Conservation (phyloP, 2,113 vertebrate species). For the Myotis lucifugus region DNA sequence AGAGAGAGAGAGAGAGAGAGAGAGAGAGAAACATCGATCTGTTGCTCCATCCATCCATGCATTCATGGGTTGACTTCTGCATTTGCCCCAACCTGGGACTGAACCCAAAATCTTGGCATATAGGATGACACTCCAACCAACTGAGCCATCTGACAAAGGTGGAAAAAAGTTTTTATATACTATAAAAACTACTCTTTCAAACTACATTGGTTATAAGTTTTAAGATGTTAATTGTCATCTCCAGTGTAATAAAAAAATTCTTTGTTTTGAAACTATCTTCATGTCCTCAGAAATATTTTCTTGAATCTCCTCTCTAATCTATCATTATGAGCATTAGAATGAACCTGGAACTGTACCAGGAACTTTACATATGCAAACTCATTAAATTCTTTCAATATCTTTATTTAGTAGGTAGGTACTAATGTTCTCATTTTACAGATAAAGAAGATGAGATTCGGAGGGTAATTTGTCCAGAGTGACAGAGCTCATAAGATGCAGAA, state of each 20-base stretch:
- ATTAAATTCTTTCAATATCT: neutral
- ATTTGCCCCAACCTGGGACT: too few species aligned
- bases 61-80: too few species aligned
- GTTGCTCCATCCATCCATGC: too few species aligned
- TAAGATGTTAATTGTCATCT: neutral
- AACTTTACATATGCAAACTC: neutral
- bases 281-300: neutral
- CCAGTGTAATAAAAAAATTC: neutral
- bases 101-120: too few species aligned
- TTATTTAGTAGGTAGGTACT: neutral
- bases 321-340: neutral
- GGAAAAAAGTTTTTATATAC: neutral
- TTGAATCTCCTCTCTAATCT: neutral
- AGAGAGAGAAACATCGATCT: too few species aligned
- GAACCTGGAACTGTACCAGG: neutral
- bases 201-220: neutral
- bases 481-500: neutral
- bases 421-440: neutral
- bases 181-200: constrained; percentile 4
- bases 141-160: too few species aligned
- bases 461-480: neutral
- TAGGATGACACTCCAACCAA: too few species aligned
- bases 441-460: neutral
- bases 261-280: constrained; percentile 37
- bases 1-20: too few species aligned